Evolutionary conservation across 2,113 vertebrate genomes (phyloP).

Genomic region (Nothoprocta pentlandii): DNA sequence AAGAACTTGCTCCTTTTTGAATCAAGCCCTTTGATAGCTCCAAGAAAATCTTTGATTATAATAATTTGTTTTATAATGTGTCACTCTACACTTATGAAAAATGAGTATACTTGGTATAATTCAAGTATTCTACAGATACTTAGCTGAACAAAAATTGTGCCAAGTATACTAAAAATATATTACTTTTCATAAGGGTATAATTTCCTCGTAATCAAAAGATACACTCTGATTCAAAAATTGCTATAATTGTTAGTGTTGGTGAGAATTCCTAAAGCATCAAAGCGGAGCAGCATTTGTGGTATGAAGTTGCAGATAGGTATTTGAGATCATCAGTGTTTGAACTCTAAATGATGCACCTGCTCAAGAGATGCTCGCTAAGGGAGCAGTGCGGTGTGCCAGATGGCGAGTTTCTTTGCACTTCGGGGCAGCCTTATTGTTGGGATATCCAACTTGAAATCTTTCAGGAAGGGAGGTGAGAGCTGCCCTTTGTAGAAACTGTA

Average conservation of each 20-base stretch:
- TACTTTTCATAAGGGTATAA: slow-evolving; percentile 68
- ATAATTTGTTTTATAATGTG: slow-evolving; percentile 72
- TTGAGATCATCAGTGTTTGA: slow-evolving; percentile 27
- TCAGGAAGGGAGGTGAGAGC: background rate
- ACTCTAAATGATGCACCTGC: slow-evolving; percentile 9
- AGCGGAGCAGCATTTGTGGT: slow-evolving; percentile 29
- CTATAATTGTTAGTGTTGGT: slow-evolving; percentile 57
- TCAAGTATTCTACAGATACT: slow-evolving; percentile 71
- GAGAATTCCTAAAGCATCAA: slow-evolving; percentile 26
- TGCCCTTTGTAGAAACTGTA: background rate
- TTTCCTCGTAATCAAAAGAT: slow-evolving; percentile 71
- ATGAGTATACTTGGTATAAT: slow-evolving; percentile 72
- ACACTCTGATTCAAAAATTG: slow-evolving; percentile 66
- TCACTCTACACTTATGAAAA: slow-evolving; percentile 60
- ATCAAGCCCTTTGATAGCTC: slow-evolving; percentile 55
- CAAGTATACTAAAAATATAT: slow-evolving; percentile 72
- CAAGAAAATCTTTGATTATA: slow-evolving; percentile 72
- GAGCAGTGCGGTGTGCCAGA: background rate
- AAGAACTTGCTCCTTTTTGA: slow-evolving; percentile 38
- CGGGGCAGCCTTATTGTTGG: background rate
- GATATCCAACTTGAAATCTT: background rate
- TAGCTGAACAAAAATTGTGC: slow-evolving; percentile 55
- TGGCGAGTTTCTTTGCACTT: background rate
- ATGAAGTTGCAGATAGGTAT: slow-evolving; percentile 4
- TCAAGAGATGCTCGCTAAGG: background rate